Conservation (phyloP, 2,888 invertebrate genomes). For the Vanessa cardui region DNA sequence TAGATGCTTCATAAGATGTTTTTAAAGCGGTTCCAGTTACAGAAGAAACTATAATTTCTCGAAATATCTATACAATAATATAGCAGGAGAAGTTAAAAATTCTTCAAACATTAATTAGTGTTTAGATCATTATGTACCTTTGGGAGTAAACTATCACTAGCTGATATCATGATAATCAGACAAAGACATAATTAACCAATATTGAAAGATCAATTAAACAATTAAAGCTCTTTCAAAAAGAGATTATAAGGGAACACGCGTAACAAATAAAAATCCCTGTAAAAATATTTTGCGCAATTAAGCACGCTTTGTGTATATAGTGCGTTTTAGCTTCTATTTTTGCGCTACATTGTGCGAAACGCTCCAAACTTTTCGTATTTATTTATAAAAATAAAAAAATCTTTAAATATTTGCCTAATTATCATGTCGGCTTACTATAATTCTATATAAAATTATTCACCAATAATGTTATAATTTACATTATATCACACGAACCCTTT, state of each 20-base stretch:
- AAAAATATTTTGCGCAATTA: too few species aligned
- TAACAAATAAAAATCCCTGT: too few species aligned
- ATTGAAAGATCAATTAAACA: too few species aligned
- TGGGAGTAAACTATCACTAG: slow-evolving; percentile 56
- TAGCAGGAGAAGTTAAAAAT: neutral
- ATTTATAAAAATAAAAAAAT: neutral
- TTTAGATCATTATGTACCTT: slow-evolving; percentile 58
- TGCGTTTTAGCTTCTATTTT: too few species aligned
- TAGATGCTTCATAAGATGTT: neutral
- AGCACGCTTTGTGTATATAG: too few species aligned
- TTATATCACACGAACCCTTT: slow-evolving; percentile 75
- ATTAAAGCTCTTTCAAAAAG: neutral
- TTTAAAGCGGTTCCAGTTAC: neutral
- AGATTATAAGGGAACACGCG: neutral
- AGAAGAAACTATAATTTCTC: slow-evolving; percentile 1
- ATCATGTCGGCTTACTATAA: slow-evolving; percentile 30
- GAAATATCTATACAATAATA: neutral
- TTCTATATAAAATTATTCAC: slow-evolving; percentile 46
- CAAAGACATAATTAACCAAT: slow-evolving; percentile 6
- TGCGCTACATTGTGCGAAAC: too few species aligned
- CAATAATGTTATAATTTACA: slow-evolving; percentile 68
- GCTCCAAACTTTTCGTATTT: neutral
- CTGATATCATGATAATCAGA: slow-evolving; percentile 45
- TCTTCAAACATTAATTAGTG: neutral
- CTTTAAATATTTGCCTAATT: slow-evolving; percentile 18